Conservation (phyloP, 2,113 vertebrate genomes). For the Zootoca vivipara region DNA sequence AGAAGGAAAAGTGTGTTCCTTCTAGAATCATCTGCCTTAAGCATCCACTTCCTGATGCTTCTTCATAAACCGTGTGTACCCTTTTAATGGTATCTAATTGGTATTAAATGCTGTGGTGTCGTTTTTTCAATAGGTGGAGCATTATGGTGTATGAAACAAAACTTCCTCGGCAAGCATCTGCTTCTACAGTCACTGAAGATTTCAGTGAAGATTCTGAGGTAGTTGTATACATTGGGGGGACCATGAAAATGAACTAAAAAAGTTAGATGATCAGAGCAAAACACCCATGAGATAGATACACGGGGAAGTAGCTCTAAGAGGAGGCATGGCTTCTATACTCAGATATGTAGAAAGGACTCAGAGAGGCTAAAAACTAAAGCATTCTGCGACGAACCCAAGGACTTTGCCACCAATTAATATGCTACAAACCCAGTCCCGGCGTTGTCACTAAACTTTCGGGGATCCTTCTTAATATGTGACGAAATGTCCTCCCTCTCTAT, state of each 20-base stretch:
- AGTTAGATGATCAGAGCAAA: background rate
- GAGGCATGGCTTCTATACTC: background rate
- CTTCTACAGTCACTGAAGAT: constrained; percentile 85
- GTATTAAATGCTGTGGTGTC: constrained; percentile 12
- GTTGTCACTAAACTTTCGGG: too few species aligned
- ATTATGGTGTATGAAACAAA: constrained; percentile 99
- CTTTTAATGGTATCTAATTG: background rate
- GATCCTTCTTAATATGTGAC: too few species aligned
- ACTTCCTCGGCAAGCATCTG: constrained; percentile 85
- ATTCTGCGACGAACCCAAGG: too few species aligned
- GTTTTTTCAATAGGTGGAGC: constrained; percentile 85
- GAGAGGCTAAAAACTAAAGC: background rate
- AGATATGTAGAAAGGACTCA: background rate
- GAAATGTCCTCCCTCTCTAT: too few species aligned
- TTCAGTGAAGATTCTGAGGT: constrained; percentile 95
- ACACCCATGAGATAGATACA: background rate
- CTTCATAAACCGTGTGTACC: fast-evolving
- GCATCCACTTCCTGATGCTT: background rate
- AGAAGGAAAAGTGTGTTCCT: background rate
- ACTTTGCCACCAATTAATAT: too few species aligned
- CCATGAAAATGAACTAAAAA: background rate
- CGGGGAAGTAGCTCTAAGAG: constrained; percentile 9
- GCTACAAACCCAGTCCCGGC: too few species aligned
- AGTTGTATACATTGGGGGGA: background rate
- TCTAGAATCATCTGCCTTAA: background rate